These are phyloP conservation scores for Toxotes chatareus DNA, from an alignment of 2,113 vertebrate species.

Conservation along the genomic window DNA sequence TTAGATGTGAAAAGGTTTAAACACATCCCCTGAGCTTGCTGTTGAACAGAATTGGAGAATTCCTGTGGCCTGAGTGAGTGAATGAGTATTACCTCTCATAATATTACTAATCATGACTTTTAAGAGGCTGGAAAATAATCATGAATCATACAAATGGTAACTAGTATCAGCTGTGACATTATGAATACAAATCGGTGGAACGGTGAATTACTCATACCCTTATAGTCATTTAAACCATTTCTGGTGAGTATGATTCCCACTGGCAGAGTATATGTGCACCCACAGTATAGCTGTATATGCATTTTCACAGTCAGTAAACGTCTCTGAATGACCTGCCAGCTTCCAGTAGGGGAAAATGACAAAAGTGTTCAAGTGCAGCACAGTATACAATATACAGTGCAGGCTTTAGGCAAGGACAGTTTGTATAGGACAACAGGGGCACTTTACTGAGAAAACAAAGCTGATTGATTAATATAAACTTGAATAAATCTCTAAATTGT, in stretches of 20 bases:
- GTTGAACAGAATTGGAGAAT: conserved; percentile 8
- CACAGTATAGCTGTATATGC: not conserved
- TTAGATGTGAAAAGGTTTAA: conserved; percentile 44
- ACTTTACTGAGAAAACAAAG: conserved; percentile 49
- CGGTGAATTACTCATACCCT: conserved; percentile 20
- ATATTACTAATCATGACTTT: conserved; percentile 31
- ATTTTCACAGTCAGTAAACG: conserved; percentile 20
- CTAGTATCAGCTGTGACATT: conserved; percentile 11
- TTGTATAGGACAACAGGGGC: conserved; percentile 24
- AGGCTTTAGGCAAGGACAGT: conserved; percentile 26
- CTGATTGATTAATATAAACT: conserved; percentile 45
- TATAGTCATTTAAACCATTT: conserved; percentile 3
- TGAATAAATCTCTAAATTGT: conserved; percentile 39
- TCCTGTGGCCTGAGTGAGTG: conserved; percentile 4
- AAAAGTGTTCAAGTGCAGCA: conserved; percentile 15
- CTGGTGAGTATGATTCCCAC: conserved; percentile 13
- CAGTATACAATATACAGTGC: not conserved
- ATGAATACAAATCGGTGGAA: conserved; percentile 17
- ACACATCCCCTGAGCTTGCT: conserved; percentile 15
- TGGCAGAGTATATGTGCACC: not conserved
- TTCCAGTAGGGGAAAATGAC: not conserved
- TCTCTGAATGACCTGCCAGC: conserved; percentile 34
- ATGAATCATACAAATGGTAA: conserved; percentile 43
- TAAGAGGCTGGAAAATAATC: conserved; percentile 28
- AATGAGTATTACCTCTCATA: conserved; percentile 22